These are phyloP conservation scores for Altica lythri DNA, from an alignment of 2,888 invertebrate genomes.

Conservation along the genomic window DNA sequence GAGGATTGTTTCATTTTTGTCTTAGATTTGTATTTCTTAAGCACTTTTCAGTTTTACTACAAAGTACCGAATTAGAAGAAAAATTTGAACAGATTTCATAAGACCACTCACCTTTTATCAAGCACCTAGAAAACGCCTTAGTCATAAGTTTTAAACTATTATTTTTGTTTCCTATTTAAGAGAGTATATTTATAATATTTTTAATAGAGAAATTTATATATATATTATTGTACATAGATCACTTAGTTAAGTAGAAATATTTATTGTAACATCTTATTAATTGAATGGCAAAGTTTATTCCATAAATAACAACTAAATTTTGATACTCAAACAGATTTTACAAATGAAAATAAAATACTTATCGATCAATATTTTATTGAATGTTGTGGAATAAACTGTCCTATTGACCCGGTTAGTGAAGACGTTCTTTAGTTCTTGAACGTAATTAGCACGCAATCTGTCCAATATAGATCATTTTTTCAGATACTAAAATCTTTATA, in stretches of 20 bases:
- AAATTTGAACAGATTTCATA: constrained; percentile 15
- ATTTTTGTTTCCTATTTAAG: constrained; percentile 65
- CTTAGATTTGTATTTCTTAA: no score
- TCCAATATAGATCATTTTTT: constrained; percentile 8
- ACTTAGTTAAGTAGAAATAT: constrained; percentile 48
- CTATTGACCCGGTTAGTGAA: constrained; percentile 27
- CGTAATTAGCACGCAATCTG: constrained; percentile 4
- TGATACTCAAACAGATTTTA: not conserved
- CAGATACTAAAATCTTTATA: not conserved
- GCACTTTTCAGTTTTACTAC: no score
- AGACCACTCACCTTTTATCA: constrained; percentile 42
- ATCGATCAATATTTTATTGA: constrained; percentile 1
- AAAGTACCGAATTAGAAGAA: no score
- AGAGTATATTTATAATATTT: constrained; percentile 66
- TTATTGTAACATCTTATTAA: constrained; percentile 32
- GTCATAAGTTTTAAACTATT: constrained; percentile 66
- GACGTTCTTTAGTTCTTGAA: constrained; percentile 21
- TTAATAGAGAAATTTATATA: constrained; percentile 61
- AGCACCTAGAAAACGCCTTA: constrained; percentile 54
- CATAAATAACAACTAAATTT: not conserved
- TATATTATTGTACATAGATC: constrained; percentile 54
- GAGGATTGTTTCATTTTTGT: no score
- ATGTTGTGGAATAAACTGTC: constrained; percentile 8
- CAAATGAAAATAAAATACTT: no score
- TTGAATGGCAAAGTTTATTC: constrained; percentile 16